Percentiles rank a stretch among this genome's conserved stretches.
phyloP scores from a whole-genome alignment of 2,797 vertebrate species.

The Chlorospingus flavigularis region DNA sequence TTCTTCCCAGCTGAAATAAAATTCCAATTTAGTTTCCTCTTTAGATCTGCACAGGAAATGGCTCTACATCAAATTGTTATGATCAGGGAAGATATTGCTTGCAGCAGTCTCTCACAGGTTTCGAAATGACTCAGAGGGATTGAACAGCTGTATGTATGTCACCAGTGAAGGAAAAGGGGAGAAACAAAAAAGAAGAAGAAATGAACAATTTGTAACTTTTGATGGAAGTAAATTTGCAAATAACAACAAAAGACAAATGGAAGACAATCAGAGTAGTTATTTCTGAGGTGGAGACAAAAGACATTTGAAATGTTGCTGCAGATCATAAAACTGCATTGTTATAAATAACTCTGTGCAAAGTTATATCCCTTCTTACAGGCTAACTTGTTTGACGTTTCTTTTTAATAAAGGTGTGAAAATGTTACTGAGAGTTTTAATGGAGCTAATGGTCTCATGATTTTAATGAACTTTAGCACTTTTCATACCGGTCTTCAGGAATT shows the following conservation, averaged over 20 bases:
- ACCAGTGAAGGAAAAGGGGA: conserved; percentile 10
- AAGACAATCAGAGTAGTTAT: neutral
- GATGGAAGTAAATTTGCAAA: conserved; percentile 39
- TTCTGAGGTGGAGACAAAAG: neutral
- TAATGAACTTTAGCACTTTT: neutral
- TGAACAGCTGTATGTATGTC: conserved; percentile 29
- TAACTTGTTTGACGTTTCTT: neutral
- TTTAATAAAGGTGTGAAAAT: neutral
- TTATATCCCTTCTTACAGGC: neutral
- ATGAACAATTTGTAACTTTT: neutral
- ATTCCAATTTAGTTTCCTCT: conserved; percentile 67
- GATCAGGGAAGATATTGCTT: conserved; percentile 63
- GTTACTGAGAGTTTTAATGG: neutral
- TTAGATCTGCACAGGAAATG: conserved; percentile 65
- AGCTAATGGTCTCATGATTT: neutral
- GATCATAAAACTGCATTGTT: neutral
- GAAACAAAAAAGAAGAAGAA: neutral
- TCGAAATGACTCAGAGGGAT: conserved; percentile 46
- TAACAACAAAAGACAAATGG: neutral
- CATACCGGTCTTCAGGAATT: neutral
- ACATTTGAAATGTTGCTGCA: neutral
- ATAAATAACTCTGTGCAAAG: neutral
- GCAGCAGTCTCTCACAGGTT: conserved; percentile 59
- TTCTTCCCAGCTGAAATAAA: conserved; percentile 53
- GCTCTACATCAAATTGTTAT: conserved; percentile 66